A percentile compares a stretch with the other conserved stretches of the same genome.
These are phyloP conservation scores for Pammene aurita DNA, from an alignment of 2,888 invertebrate genomes.

Conservation along the genomic window DNA sequence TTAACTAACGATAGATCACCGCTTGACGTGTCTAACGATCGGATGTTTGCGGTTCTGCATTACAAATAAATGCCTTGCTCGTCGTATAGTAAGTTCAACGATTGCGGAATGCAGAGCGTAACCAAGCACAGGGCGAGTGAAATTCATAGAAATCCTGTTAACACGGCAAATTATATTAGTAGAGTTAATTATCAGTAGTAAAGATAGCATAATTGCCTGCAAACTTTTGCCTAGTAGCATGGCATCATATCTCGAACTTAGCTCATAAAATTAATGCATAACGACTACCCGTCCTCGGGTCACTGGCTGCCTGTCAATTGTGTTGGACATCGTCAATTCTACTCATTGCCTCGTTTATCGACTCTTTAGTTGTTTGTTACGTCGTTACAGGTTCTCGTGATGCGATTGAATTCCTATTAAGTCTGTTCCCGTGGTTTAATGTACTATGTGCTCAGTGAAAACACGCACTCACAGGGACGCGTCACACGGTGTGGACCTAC, in stretches of 20 bases:
- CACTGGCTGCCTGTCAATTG: constrained; percentile 61
- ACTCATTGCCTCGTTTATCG: constrained; percentile 57
- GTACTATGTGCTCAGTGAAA: constrained; percentile 17
- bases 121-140: constrained; percentile 12
- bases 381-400: constrained; percentile 51
- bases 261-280: constrained; percentile 18
- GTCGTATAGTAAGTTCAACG: constrained; percentile 46
- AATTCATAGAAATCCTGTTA: constrained; percentile 3
- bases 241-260: constrained; percentile 1
- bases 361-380: constrained; percentile 55
- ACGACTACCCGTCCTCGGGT: constrained; percentile 48
- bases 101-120: constrained; percentile 21
- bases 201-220: background rate
- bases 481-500: constrained; percentile 20
- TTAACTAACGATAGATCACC: constrained; percentile 28
- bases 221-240: background rate
- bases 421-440: constrained; percentile 25
- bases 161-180: background rate
- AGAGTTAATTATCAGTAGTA: background rate
- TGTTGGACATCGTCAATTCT: constrained; percentile 62
- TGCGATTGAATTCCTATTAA: constrained; percentile 63
- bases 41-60: constrained; percentile 73
- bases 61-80: constrained; percentile 66
- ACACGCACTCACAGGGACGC: constrained; percentile 14
- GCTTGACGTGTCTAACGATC: constrained; percentile 50